Base-by-base conservation (phyloP, 2,113 vertebrate species). In the Syngnathus scovelli region DNA sequence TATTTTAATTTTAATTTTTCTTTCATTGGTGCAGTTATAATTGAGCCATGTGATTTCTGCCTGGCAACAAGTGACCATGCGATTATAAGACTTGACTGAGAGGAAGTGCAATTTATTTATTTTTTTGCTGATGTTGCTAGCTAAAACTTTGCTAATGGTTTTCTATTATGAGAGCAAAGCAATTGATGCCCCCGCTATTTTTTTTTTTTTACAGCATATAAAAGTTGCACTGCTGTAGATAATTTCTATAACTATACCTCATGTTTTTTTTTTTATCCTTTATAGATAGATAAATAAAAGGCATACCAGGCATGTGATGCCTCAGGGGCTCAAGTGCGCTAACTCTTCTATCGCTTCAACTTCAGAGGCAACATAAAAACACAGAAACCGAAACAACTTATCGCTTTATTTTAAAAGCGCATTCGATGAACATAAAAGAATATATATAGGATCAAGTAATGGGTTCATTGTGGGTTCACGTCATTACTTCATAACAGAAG, bases 391-490 rank as follows among this genome's bases (percentile, higher is more conserved):
- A 18, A 67, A 56, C 44, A 48, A 7, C 9, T 13, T 6, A 43
- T 55, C 18, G 46, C 38, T 12, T 61, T 64, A 63, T 70, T 52
- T 56, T 21, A 71, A 72, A 75, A 72, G 61, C 11, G 58, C 59
- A 70, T 65, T 52, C 23, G 15, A 41, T 16, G 21, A 67, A 51
- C 69, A 72, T 70, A 75, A 81, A 75, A 51, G 61, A 48, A 44
- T 2, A 33, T 37, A 68, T 73, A 75, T 67, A 52, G 4, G 48
- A 66, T 67, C 37, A 54, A 52, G 8, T 69, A 77, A 81, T 76
- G 72, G 75, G 86, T 83, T 88, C 83, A 83, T 76, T 72, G 59
- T 38, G 70, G 85, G 86, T 86, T 86, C 81, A 79, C 76, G 79
- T 83, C 62, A 77, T 83, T 61, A 68, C 65, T 69, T 67, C 66